Evolutionary conservation across 1,140 invertebrate species (phyloP).

Genomic region (Cotesia vestalis): DNA sequence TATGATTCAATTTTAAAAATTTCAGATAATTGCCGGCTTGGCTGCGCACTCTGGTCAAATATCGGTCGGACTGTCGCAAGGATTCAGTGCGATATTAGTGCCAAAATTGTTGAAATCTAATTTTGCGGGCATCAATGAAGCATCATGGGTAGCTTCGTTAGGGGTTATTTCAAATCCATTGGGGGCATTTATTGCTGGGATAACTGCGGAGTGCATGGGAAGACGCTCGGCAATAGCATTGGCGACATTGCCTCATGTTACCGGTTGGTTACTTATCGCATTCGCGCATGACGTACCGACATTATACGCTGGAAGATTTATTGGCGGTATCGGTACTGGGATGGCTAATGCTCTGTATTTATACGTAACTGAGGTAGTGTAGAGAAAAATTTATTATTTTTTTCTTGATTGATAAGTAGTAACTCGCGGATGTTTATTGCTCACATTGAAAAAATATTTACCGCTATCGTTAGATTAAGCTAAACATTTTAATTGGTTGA

Average conservation of each 20-base stretch:
- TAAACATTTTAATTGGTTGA: too few species aligned
- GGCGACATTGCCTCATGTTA: slow-evolving; percentile 76
- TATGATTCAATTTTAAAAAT: slow-evolving; percentile 43
- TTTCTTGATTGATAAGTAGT: background rate
- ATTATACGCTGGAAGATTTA: slow-evolving; percentile 75
- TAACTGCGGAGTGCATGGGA: slow-evolving; percentile 75
- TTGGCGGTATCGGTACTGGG: slow-evolving; percentile 78
- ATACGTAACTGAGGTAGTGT: slow-evolving; percentile 59
- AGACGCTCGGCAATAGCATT: slow-evolving; percentile 76
- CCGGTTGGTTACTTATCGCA: slow-evolving; percentile 80
- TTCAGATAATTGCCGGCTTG: slow-evolving; percentile 74
- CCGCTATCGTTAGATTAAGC: too few species aligned
- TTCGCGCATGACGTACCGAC: slow-evolving; percentile 69
- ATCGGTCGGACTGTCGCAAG: slow-evolving; percentile 78
- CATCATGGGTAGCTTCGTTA: slow-evolving; percentile 77
- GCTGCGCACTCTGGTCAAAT: slow-evolving; percentile 78
- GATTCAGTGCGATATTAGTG: slow-evolving; percentile 77
- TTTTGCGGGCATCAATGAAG: slow-evolving; percentile 69
- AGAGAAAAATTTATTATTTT: background rate
- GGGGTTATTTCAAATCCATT: slow-evolving; percentile 78
- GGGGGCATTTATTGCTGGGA: slow-evolving; percentile 74
- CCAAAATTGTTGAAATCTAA: slow-evolving; percentile 71
- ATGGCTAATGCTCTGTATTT: slow-evolving; percentile 62
- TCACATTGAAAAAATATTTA: too few species aligned
- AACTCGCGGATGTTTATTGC: too few species aligned